Conservation (phyloP, 2,888 invertebrate species). For the Neoitamus cyanurus region DNA sequence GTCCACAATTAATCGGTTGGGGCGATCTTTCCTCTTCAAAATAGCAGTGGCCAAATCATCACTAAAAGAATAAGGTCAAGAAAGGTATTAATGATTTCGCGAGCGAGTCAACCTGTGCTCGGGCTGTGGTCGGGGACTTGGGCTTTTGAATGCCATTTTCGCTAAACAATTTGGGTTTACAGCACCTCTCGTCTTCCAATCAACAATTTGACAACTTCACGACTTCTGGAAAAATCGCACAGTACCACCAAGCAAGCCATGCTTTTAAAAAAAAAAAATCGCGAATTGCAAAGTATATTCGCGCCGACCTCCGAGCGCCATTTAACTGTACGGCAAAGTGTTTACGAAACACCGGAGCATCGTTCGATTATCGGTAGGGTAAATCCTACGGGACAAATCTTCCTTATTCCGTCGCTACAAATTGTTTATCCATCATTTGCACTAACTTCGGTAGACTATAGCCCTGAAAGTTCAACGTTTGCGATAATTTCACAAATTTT, state of each 20-base stretch:
- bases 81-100: background rate
- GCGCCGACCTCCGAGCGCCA: background rate
- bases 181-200: background rate
- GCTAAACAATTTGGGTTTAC: background rate
- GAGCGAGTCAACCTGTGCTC: background rate
- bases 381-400: background rate
- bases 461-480: background rate
- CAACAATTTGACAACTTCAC: background rate
- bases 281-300: background rate
- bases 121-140: constrained; percentile 14
- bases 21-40: constrained; percentile 95
- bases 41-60: constrained; percentile 98
- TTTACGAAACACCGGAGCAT: constrained; percentile 30
- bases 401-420: background rate
- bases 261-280: background rate
- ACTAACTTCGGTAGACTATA: background rate
- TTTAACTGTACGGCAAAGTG: constrained; percentile 15
- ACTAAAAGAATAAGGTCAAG: constrained; percentile 64
- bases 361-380: background rate
- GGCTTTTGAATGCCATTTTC: constrained; percentile 47
- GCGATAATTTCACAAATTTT: background rate
- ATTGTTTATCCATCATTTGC: background rate
- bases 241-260: background rate
- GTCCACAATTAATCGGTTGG: constrained; percentile 97
- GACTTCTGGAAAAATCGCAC: background rate